Conservation (phyloP, 2,113 vertebrate genomes). For the Phoxinus phoxinus region DNA sequence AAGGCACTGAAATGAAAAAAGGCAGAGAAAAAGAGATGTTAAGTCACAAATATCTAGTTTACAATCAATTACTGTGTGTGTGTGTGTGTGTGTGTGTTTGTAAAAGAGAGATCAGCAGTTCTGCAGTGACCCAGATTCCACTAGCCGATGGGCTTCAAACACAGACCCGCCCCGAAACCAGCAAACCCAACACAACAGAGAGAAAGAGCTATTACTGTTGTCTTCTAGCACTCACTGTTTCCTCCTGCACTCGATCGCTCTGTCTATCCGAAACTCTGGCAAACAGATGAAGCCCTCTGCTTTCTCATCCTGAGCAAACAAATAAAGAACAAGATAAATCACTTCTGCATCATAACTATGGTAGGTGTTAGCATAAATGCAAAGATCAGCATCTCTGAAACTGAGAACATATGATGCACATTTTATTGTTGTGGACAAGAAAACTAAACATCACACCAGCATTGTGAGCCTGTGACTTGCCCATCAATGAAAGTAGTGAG, state of each 20-base stretch:
- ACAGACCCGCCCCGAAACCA: neutral
- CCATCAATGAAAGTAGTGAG: neutral
- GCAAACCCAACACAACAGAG: neutral
- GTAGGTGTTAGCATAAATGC: neutral
- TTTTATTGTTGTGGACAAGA: neutral
- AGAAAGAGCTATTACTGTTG: neutral
- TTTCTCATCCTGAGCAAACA: conserved; percentile 52
- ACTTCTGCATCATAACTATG: neutral
- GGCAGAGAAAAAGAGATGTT: neutral
- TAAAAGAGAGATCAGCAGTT: neutral
- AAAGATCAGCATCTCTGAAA: neutral
- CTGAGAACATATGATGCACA: neutral
- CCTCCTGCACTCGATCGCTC: conserved; percentile 59
- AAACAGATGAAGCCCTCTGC: conserved; percentile 57
- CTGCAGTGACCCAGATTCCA: conserved; percentile 5
- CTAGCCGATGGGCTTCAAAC: conserved; percentile 8
- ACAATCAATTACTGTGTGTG: neutral
- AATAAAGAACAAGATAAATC: neutral
- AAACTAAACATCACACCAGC: neutral
- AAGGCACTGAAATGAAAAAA: conserved; percentile 73
- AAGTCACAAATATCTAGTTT: neutral
- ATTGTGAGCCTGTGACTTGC: neutral
- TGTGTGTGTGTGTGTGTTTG: neutral
- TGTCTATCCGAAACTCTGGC: conserved; percentile 59
- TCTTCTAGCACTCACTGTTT: conserved; percentile 53